These are phyloP conservation scores for Borostomias antarcticus DNA, from an alignment of 2,797 vertebrate species.

Conservation along the genomic window DNA sequence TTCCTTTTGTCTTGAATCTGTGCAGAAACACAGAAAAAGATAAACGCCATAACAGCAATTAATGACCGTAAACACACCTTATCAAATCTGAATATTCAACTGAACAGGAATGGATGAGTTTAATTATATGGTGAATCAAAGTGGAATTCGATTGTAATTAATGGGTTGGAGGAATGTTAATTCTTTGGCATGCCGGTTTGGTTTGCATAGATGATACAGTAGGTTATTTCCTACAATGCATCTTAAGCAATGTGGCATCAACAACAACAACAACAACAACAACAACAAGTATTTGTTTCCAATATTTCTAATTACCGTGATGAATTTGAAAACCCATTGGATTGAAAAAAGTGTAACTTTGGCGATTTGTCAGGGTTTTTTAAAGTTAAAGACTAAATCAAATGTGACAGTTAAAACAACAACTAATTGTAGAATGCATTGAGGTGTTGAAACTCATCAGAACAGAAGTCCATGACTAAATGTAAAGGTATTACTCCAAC, in stretches of 20 bases:
- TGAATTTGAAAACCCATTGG: constrained; percentile 48
- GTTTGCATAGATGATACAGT: constrained; percentile 62
- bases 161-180: constrained; percentile 63
- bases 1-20: constrained; percentile 48
- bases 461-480: constrained; percentile 62
- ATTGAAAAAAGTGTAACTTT: constrained; percentile 59
- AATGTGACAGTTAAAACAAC: constrained; percentile 72
- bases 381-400: constrained; percentile 60
- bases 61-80: constrained; percentile 70
- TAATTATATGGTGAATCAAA: constrained; percentile 75
- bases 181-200: constrained; percentile 62
- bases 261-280: too few species aligned
- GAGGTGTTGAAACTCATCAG: constrained; percentile 69
- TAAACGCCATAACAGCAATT: constrained; percentile 52
- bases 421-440: constrained; percentile 62
- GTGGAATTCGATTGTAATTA: constrained; percentile 75
- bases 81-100: constrained; percentile 69
- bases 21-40: constrained; percentile 46
- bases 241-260: constrained; percentile 34
- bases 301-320: constrained; percentile 47
- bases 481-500: constrained; percentile 45
- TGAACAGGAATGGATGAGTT: constrained; percentile 65
- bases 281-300: constrained; percentile 26
- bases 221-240: constrained; percentile 35
- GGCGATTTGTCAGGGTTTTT: constrained; percentile 65